Conservation (phyloP, 2,888 invertebrate species). For the Zygothrica quintamaculata region DNA sequence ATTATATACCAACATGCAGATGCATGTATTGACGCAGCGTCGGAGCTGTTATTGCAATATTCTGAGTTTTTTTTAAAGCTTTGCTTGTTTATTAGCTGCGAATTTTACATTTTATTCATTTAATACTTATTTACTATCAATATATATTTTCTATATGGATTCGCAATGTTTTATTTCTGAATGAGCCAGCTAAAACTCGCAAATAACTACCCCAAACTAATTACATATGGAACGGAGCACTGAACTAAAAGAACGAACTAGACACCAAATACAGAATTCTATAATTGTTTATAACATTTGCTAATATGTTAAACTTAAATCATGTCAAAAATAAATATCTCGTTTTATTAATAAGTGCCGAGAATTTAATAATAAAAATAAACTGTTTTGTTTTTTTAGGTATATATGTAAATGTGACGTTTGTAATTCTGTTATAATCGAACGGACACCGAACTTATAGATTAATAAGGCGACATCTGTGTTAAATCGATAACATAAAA, state of each 20-base stretch:
- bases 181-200: neutral
- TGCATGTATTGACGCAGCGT: slow-evolving; percentile 26
- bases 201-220: neutral
- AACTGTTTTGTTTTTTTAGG: too few relatives aligned
- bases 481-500: too few relatives aligned
- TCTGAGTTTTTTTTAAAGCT: neutral
- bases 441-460: too few relatives aligned
- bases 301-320: too few relatives aligned
- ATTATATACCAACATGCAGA: slow-evolving; percentile 15
- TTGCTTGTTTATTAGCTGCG: slow-evolving; percentile 7
- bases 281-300: too few relatives aligned
- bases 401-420: too few relatives aligned
- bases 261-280: too few relatives aligned
- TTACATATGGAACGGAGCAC: neutral
- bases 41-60: slow-evolving; percentile 3
- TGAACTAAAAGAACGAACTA: neutral
- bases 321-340: too few relatives aligned
- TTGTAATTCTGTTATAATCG: too few relatives aligned
- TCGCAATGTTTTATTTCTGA: neutral
- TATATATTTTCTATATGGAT: neutral
- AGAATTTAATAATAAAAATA: too few relatives aligned
- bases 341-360: too few relatives aligned
- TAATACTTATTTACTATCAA: slow-evolving; percentile 11
- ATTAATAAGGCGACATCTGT: too few relatives aligned
- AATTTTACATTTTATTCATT: slow-evolving; percentile 32